Percentiles rank a stretch among this genome's conserved stretches.
phyloP scores from a whole-genome alignment of 2,113 vertebrate genomes.

The Rousettus leschenaultii region DNA sequence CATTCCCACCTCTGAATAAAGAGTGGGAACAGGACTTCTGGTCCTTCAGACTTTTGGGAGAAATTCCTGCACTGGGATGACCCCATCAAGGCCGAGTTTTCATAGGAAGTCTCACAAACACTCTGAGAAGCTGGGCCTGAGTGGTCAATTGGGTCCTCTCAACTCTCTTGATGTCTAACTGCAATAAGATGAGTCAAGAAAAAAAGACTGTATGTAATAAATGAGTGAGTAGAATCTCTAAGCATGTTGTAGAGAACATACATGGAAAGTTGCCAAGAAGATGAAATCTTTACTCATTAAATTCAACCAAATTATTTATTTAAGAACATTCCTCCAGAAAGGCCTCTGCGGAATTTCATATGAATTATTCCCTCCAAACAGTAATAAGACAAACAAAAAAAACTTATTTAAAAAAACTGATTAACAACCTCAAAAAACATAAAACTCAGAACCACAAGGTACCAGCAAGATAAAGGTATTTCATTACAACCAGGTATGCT shows the following conservation, averaged over 20 bases:
- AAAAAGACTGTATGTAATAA: background rate
- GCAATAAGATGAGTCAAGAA: background rate
- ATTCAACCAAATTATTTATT: slow-evolving; percentile 25
- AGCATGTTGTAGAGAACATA: background rate
- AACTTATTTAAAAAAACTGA: no score
- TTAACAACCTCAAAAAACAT: background rate
- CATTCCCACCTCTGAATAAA: background rate
- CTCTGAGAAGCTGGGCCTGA: background rate
- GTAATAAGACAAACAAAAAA: background rate
- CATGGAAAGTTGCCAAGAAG: background rate
- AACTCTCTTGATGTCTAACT: background rate
- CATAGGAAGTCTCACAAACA: background rate
- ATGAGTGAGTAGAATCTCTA: background rate
- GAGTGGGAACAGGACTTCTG: background rate
- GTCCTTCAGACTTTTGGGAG: background rate
- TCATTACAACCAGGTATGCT: background rate
- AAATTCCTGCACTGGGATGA: background rate
- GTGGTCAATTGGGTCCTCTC: background rate
- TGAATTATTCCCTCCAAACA: background rate
- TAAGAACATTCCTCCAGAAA: background rate
- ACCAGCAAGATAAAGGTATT: background rate
- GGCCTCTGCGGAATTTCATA: background rate
- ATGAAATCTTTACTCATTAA: background rate
- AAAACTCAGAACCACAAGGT: background rate
- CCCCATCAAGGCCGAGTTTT: background rate